phyloP scores from a whole-genome alignment of 2,113 vertebrate genomes.

The Dasypus novemcinctus region DNA sequence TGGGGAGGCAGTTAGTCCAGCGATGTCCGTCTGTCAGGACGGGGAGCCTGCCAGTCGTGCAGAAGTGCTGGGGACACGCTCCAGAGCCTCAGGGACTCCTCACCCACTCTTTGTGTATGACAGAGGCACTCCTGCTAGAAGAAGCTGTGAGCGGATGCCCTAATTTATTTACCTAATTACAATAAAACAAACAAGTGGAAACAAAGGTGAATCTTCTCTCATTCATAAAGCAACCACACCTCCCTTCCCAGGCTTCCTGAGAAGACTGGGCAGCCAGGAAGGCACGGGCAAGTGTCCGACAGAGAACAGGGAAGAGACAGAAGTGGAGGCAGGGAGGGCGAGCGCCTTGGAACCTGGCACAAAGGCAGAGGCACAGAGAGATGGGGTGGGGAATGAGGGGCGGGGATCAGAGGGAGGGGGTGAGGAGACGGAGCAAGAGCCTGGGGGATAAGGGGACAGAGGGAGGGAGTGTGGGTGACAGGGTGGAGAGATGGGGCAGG shows the following conservation, averaged over 20 bases:
- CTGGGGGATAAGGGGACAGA: background rate
- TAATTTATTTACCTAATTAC: conserved; percentile 88
- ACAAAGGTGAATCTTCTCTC: conserved; percentile 63
- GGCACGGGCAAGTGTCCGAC: background rate
- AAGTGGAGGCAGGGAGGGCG: no score
- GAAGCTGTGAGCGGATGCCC: conserved; percentile 73
- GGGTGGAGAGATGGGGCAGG: fast-evolving
- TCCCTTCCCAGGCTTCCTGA: background rate
- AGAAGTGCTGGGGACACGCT: background rate
- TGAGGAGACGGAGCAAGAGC: background rate
- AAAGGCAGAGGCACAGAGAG: background rate
- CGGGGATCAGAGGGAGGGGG: no score
- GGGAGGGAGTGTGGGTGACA: no score
- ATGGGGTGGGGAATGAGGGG: background rate
- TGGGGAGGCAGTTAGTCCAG: background rate
- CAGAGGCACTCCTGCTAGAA: conserved; percentile 45
- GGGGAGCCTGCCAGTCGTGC: background rate
- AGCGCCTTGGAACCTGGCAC: background rate
- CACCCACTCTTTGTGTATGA: background rate
- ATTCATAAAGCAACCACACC: conserved; percentile 67
- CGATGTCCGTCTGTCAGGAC: background rate
- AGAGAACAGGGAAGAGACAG: background rate
- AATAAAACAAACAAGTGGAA: conserved; percentile 83
- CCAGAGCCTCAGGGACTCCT: background rate
- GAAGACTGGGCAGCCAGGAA: background rate